Conservation (phyloP, 1,140 invertebrate genomes). For the Meloidogyne hapla region DNA sequence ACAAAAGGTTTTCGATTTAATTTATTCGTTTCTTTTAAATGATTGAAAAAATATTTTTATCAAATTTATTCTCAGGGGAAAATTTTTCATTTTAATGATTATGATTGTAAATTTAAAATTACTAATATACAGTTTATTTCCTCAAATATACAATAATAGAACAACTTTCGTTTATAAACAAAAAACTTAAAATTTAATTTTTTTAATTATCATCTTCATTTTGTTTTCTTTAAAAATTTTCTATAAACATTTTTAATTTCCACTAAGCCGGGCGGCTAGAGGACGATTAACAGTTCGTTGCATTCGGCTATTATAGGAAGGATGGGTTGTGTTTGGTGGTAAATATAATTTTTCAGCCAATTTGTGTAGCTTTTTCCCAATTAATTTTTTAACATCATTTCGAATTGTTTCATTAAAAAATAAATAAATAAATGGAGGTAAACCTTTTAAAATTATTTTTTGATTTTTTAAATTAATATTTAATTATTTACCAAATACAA, state of each 20-base stretch:
- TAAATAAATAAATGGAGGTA: conserved; percentile 17
- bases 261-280: background rate
- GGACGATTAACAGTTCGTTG: background rate
- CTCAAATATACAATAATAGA: too few species aligned
- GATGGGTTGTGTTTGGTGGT: background rate
- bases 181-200: too few species aligned
- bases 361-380: background rate
- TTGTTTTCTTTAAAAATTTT: too few species aligned
- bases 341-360: background rate
- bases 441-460: conserved; percentile 2
- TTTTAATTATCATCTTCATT: too few species aligned
- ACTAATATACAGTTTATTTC: too few species aligned
- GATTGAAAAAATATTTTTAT: too few species aligned
- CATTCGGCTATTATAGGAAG: background rate
- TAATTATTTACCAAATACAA: conserved; percentile 13
- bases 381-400: conserved; percentile 17
- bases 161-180: too few species aligned
- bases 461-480: background rate
- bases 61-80: too few species aligned
- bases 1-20: too few species aligned
- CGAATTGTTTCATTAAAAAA: conserved; percentile 15
- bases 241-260: background rate
- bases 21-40: too few species aligned
- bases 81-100: too few species aligned
- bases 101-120: too few species aligned